Conservation (phyloP, 2,113 vertebrate species). For the Hipposideros armiger region DNA sequence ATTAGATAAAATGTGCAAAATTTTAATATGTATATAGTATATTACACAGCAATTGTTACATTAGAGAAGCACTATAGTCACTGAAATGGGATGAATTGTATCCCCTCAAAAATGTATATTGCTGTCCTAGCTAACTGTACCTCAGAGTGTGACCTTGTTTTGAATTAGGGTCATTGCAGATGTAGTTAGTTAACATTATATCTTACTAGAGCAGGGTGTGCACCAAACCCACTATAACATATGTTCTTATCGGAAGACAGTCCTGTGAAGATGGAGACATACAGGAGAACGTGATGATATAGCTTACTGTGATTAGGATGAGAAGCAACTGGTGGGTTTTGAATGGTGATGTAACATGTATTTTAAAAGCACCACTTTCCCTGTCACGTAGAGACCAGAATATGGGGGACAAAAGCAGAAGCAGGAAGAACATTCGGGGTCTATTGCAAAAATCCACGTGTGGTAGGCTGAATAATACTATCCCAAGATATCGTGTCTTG, state of each 20-base stretch:
- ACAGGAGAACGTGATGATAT: background rate
- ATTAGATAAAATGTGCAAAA: background rate
- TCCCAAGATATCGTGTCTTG: background rate
- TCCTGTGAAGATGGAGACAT: background rate
- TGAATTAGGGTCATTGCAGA: background rate
- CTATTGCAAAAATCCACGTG: background rate
- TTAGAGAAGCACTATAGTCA: background rate
- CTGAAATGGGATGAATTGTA: background rate
- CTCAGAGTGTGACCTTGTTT: background rate
- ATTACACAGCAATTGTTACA: too few species aligned
- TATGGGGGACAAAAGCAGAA: background rate
- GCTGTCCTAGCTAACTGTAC: background rate
- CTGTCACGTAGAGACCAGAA: background rate
- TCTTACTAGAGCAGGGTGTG: background rate
- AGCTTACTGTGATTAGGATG: background rate
- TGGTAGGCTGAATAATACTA: background rate
- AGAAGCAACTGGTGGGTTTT: background rate
- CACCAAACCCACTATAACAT: background rate
- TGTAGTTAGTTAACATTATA: background rate
- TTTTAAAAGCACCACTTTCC: background rate
- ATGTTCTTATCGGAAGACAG: background rate
- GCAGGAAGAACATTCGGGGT: background rate
- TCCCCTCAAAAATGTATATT: background rate
- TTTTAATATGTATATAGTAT: background rate
- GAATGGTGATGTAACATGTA: background rate